These are phyloP conservation scores for Rhynchonycteris naso DNA, from an alignment of 2,797 vertebrate species.

Conservation along the genomic window DNA sequence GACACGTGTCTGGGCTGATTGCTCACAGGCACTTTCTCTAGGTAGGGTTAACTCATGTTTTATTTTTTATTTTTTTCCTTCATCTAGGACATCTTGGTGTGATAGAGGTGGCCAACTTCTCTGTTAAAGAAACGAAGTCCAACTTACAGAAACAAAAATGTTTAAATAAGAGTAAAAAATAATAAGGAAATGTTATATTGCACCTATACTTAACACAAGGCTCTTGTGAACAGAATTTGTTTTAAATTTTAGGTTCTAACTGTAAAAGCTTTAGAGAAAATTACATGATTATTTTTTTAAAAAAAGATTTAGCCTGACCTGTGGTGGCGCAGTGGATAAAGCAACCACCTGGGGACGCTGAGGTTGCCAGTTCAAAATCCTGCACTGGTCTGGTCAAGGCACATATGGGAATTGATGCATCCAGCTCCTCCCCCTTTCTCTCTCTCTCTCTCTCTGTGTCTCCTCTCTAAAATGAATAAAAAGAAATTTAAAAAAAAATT, in stretches of 20 bases:
- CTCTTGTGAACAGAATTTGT: not conserved
- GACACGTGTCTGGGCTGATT: not conserved
- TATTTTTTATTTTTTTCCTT: not conserved
- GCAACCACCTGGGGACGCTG: no score
- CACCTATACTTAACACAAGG: not conserved
- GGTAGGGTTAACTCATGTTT: not conserved
- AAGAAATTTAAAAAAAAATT: no score
- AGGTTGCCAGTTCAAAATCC: no score
- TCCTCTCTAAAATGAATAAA: no score
- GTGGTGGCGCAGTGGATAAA: no score
- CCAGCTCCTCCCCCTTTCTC: no score
- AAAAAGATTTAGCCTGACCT: no score
- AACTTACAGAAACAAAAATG: slow-evolving; percentile 49
- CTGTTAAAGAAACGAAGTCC: slow-evolving; percentile 50
- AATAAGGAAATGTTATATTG: not conserved
- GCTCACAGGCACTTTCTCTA: slow-evolving; percentile 7
- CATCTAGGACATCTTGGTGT: slow-evolving; percentile 40
- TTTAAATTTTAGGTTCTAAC: slow-evolving; percentile 4
- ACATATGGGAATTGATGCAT: no score
- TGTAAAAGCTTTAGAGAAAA: not conserved
- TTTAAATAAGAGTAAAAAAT: slow-evolving; percentile 26
- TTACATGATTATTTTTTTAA: not conserved
- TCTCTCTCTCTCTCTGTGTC: no score
- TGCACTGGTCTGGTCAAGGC: no score
- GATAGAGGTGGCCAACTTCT: slow-evolving; percentile 7